These are phyloP conservation scores for Chesias legatella DNA, from an alignment of 2,888 invertebrate genomes.

Conservation along the genomic window DNA sequence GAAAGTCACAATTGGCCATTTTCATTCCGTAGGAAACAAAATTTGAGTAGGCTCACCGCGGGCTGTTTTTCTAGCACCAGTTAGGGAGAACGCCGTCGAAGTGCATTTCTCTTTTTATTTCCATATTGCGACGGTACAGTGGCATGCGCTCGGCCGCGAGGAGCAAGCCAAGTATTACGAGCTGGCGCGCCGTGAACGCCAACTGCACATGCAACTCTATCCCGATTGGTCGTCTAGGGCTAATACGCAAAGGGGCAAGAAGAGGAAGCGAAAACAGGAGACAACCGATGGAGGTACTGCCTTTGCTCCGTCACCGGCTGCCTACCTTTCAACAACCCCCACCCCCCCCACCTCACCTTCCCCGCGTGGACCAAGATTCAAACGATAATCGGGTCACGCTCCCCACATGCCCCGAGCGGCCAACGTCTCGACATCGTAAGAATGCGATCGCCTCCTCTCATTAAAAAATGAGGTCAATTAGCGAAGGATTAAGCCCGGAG, in stretches of 20 bases:
- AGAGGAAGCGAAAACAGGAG: conserved; percentile 99
- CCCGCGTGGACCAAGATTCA: conserved; percentile 13
- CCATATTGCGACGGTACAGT: conserved; percentile 86
- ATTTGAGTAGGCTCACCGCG: conserved; percentile 72
- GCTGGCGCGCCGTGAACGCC: conserved; percentile 98
- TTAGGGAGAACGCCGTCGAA: conserved; percentile 75
- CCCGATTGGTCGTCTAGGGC: conserved; percentile 99
- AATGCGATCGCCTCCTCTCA: conserved; percentile 49
- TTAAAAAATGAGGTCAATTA: conserved; percentile 74
- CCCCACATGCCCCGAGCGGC: conserved; percentile 47
- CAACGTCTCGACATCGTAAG: conserved; percentile 50
- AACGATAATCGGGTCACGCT: conserved; percentile 41
- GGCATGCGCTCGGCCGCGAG: conserved; percentile 99
- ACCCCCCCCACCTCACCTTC: conserved; percentile 22
- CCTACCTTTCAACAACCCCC: conserved; percentile 21
- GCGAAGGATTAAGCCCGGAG: conserved; percentile 67
- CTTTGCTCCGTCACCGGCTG: conserved; percentile 67
- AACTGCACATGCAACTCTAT: conserved; percentile 99
- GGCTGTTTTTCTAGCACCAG: conserved; percentile 87
- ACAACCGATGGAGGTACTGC: conserved; percentile 97
- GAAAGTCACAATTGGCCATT: conserved; percentile 77
- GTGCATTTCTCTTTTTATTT: conserved; percentile 80
- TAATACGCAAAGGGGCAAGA: conserved; percentile 99
- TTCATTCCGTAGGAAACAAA: conserved; percentile 70
- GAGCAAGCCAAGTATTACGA: conserved; percentile 99